A percentile compares a stretch with the other conserved stretches of the same genome.
These are phyloP conservation scores for Mesochorus sp. DNA, from an alignment of 2,888 invertebrate species.

Conservation along the genomic window DNA sequence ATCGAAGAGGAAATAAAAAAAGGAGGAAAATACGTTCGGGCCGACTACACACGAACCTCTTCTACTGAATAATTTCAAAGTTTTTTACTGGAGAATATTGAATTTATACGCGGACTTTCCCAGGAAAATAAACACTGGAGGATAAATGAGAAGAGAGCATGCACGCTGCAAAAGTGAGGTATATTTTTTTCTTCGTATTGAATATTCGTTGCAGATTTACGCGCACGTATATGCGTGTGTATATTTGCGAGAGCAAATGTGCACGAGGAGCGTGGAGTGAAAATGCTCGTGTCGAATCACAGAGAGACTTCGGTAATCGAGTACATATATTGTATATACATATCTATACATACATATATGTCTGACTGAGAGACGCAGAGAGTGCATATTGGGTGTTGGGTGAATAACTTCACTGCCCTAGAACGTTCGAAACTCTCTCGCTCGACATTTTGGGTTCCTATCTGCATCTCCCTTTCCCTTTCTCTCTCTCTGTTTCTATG, in stretches of 20 bases:
- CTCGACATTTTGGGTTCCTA: neutral
- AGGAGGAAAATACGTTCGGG: neutral
- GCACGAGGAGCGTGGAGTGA: neutral
- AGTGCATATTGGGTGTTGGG: constrained; percentile 6
- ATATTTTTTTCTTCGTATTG: constrained; percentile 8
- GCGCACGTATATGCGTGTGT: neutral
- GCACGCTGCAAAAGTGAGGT: constrained; percentile 1
- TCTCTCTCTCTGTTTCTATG: no score
- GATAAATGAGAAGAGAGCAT: constrained; percentile 3
- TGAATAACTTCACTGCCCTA: constrained; percentile 24
- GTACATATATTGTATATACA: no score
- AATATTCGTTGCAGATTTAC: constrained; percentile 5
- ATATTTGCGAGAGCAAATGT: neutral
- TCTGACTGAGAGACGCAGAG: neutral
- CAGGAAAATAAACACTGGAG: constrained; percentile 19
- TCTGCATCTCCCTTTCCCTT: neutral
- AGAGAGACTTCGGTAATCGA: constrained; percentile 47
- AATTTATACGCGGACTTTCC: neutral
- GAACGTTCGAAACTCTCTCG: constrained; percentile 41
- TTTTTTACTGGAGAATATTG: neutral
- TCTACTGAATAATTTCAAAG: neutral
- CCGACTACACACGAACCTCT: neutral
- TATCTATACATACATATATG: no score
- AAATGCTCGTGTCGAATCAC: constrained; percentile 38
- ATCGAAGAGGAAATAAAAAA: neutral